Evolutionary conservation across 2,113 vertebrate genomes (phyloP), one percentile per base, ranked within the genome.

Genomic region (Rhinoderma darwinii): DNA sequence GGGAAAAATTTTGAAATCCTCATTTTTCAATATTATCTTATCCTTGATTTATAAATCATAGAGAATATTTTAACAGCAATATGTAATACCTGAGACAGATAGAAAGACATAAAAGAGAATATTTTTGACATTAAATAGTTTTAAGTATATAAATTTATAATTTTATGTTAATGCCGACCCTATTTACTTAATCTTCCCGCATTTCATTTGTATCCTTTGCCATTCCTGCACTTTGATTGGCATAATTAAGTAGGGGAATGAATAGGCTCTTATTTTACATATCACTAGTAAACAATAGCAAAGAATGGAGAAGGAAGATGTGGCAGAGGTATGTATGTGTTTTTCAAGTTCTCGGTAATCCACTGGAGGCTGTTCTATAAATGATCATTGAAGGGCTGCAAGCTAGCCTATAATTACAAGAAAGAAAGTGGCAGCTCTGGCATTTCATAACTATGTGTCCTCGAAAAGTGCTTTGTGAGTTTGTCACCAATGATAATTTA

Each of bases 391-490:
- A 97, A 96, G 96, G 96, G 96, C 96, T 98, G 98, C 97, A 97
- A 99, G 97, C 97, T 98, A 99, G 97, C 97, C 98, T 97, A 96
- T 99, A 99, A 99, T 99, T 99, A 99, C 96, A 96, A 96, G 93
- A 96, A 96, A 96, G 97, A 97, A 98, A 99, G 96, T 99, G 97
- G 97, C 97, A 99, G 97, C 96, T 97, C 96, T 98, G 98, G 97
- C 97, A 99, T 99, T 99, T 98, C 96, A 97, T 97, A 96, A 97
- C 96, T 96, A 96, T 96, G 95, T 97, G 96, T 99, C 96, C 97
- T 99, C 96, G 95, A 97, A 97, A 96, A 96, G 96, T 94, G 96
- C 97, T 99, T 99, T 99, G 97, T 99, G 97, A 97, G 97, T 99
- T 99, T 99, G 97, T 98, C 97, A 98, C 97, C 97, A 97, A 96